Percentiles rank a stretch among this genome's conserved stretches.
Conservation (phyloP, 2,113 vertebrate species). For the Oplegnathus fasciatus region DNA sequence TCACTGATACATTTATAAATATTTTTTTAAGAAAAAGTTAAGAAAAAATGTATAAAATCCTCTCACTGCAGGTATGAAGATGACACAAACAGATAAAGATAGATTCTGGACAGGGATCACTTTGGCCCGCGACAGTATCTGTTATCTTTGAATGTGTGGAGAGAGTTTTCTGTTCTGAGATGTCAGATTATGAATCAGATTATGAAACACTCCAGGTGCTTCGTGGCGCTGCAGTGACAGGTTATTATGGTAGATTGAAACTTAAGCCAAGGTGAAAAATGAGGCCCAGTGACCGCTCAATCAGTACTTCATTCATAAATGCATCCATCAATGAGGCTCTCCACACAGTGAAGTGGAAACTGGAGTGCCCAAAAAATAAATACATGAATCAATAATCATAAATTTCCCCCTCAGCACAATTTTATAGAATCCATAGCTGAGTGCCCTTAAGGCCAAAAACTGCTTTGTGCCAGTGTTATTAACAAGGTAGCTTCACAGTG, state of each 20-base stretch:
- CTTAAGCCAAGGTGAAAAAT: neutral
- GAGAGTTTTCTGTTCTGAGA: neutral
- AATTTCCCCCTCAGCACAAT: neutral
- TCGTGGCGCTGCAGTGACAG: neutral
- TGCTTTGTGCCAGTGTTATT: neutral
- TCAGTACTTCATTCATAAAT: neutral
- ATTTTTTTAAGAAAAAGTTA: too few relatives aligned
- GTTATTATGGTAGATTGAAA: conserved; percentile 2
- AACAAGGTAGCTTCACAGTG: neutral
- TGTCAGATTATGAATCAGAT: conserved; percentile 3
- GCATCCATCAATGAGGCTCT: neutral
- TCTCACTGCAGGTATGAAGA: neutral
- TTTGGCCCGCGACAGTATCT: neutral
- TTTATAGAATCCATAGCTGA: neutral
- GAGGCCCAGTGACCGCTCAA: conserved; percentile 1
- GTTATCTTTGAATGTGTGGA: neutral
- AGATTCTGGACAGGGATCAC: neutral
- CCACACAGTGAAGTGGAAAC: neutral
- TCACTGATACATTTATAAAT: neutral
- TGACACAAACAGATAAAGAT: neutral
- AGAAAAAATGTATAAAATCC: neutral
- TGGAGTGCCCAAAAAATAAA: neutral
- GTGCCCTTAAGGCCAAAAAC: neutral
- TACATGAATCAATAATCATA: neutral
- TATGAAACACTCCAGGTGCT: neutral